phyloP scores from a whole-genome alignment of 2,797 vertebrate genomes.

The Sebastes matsubarae region DNA sequence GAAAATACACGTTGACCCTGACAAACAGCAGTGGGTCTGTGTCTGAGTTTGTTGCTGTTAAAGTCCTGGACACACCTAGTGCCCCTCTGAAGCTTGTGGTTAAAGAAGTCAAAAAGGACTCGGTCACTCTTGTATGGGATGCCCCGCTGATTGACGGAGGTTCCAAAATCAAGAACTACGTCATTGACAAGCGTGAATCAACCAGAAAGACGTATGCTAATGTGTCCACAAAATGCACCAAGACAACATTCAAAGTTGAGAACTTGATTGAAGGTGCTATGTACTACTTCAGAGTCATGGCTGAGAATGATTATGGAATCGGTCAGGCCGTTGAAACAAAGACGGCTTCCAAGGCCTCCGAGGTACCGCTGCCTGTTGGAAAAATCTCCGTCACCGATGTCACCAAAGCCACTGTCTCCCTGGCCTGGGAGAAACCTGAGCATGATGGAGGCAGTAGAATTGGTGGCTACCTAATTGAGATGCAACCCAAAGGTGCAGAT shows the following conservation, averaged over 20 bases:
- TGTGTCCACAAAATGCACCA: slow-evolving; percentile 91
- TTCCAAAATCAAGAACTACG: slow-evolving; percentile 95
- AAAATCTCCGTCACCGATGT: slow-evolving; percentile 94
- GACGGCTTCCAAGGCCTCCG: slow-evolving; percentile 92
- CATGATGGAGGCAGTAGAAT: slow-evolving; percentile 98
- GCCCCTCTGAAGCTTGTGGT: slow-evolving; percentile 91
- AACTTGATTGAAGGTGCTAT: slow-evolving; percentile 94
- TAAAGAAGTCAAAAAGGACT: slow-evolving; percentile 93
- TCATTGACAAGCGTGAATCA: slow-evolving; percentile 98
- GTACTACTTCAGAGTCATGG: slow-evolving; percentile 99
- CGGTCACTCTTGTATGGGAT: slow-evolving; percentile 91
- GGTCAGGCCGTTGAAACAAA: slow-evolving; percentile 91
- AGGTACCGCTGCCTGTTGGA: slow-evolving; percentile 93
- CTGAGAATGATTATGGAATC: slow-evolving; percentile 97
- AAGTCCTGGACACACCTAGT: slow-evolving; percentile 95
- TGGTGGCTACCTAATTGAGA: slow-evolving; percentile 96
- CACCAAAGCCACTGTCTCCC: slow-evolving; percentile 90
- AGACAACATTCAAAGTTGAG: slow-evolving; percentile 94
- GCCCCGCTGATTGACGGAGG: slow-evolving; percentile 94
- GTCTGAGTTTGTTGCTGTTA: slow-evolving; percentile 93
- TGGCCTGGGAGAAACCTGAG: slow-evolving; percentile 97
- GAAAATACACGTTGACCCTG: slow-evolving; percentile 91
- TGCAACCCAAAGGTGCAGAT: slow-evolving; percentile 94
- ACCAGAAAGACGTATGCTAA: slow-evolving; percentile 97
- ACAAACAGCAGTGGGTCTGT: slow-evolving; percentile 94